Percentiles rank a stretch among this genome's conserved stretches.
phyloP scores from a whole-genome alignment of 2,113 vertebrate genomes.

The Apodemus sylvaticus region DNA sequence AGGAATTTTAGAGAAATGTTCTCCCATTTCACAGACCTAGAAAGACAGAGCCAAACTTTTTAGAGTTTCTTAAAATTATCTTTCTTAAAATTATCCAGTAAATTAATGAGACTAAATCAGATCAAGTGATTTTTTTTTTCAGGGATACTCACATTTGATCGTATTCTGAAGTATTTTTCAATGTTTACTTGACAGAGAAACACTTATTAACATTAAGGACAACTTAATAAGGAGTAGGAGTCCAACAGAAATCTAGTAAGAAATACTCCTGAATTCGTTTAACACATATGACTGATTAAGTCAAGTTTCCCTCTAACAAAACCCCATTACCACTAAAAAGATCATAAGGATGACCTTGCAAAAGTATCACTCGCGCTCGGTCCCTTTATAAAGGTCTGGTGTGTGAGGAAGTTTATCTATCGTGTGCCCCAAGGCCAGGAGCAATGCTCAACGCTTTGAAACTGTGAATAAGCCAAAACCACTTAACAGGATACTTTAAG shows the following conservation, averaged over 20 bases:
- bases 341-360: neutral
- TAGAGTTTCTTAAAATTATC: constrained; percentile 10
- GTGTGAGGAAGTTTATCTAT: neutral
- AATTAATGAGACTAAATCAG: neutral
- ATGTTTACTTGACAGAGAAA: neutral
- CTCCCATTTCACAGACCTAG: neutral
- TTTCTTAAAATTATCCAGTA: constrained; percentile 22
- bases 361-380: neutral
- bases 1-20: neutral
- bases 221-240: neutral
- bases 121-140: constrained; percentile 25
- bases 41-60: neutral
- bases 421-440: neutral
- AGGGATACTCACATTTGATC: neutral
- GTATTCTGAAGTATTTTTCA: neutral
- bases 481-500: neutral
- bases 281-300: neutral
- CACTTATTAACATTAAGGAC: neutral
- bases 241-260: constrained; percentile 2
- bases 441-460: neutral
- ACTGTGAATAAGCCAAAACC: neutral
- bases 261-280: neutral
- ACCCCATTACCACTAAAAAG: neutral
- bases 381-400: neutral
- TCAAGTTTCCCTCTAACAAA: neutral